A percentile compares a stretch with the other conserved stretches of the same genome.
Conservation (phyloP, 1,140 invertebrate species). For the Leguminivora glycinivorella region DNA sequence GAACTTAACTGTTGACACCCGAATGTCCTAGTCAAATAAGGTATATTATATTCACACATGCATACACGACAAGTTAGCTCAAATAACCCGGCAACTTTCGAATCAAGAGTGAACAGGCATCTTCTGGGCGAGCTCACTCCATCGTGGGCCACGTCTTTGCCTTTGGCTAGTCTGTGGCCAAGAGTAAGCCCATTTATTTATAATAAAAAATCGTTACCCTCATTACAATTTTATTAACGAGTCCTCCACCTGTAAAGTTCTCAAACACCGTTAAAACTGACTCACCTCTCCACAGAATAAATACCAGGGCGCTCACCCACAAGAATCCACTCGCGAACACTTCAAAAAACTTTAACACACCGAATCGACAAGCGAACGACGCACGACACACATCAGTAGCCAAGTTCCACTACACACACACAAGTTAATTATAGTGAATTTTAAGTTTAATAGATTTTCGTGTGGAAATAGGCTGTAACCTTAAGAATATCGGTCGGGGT, state of each 20-base stretch:
- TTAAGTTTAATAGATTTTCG: slow-evolving; percentile 32
- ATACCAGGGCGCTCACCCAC: slow-evolving; percentile 57
- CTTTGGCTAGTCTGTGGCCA: too few species aligned
- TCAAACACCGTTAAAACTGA: slow-evolving; percentile 3
- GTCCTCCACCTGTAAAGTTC: neutral
- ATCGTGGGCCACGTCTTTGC: too few species aligned
- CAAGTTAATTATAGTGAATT: slow-evolving; percentile 33
- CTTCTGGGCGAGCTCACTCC: too few species aligned
- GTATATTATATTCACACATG: too few species aligned
- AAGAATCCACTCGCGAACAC: slow-evolving; percentile 52
- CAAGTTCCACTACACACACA: slow-evolving; percentile 20
- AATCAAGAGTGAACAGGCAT: too few species aligned
- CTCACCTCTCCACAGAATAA: slow-evolving; percentile 58
- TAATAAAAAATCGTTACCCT: neutral
- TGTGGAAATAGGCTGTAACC: slow-evolving; percentile 2
- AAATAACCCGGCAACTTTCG: too few species aligned
- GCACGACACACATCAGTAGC: slow-evolving; percentile 23
- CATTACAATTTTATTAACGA: slow-evolving; percentile 15
- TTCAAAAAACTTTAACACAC: slow-evolving; percentile 61
- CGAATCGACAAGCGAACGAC: slow-evolving; percentile 23
- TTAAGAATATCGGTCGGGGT: slow-evolving; percentile 43
- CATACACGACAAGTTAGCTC: too few species aligned
- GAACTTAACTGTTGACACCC: too few species aligned
- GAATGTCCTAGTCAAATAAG: too few species aligned
- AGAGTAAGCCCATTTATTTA: too few species aligned